Evolutionary conservation across 2,888 invertebrate species (phyloP), one percentile per base, ranked within the genome.

Genomic region (Epistrophe grossulariae): DNA sequence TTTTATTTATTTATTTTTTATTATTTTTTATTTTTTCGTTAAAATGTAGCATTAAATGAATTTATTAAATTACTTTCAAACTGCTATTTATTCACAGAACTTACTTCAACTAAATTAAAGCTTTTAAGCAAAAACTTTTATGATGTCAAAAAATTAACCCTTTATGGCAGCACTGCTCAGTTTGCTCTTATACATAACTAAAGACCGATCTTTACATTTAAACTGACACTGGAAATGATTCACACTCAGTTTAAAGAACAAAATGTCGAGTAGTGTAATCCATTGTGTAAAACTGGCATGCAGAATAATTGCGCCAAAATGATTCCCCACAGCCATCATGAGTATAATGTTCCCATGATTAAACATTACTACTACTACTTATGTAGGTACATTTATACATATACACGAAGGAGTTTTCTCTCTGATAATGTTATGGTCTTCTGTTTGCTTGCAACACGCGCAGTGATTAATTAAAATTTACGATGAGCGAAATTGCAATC

Each of bases 401-500:
- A 38, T 52, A 70, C 38, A 28, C 10, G 19, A 52, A 38, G 38
- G 40, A 52, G 24, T 38, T 7, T 19, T 19, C 48, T 19, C 48
- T 50, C n/a, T 4, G n/a, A 15, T 64, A 19, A 6, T 38, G 15
- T 24, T 62, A 62, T 15, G 55, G 24, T 28, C 60, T 79, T 62
- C 19, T 68, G 55, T 85, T 85, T 81, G 77, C 81, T 78, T 55
- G 71, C 78, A 82, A 78, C 85, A 81, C 87, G 83, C 83, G 87
- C 83, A 87, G 83, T 83, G 83, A 87, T 87, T 87, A 87, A 87
- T 87, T 87, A 82, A 87, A 87, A 87, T 87, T 87, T 87, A 87
- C 87, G 87, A 87, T 79, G 87, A 87, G 79, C 83, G 83, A 87
- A 87, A 87, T 87, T 87, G 83, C 87, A 87, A 87, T 87, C 87